phyloP scores from a whole-genome alignment of 2,888 invertebrate species.

The Furcula furcula region DNA sequence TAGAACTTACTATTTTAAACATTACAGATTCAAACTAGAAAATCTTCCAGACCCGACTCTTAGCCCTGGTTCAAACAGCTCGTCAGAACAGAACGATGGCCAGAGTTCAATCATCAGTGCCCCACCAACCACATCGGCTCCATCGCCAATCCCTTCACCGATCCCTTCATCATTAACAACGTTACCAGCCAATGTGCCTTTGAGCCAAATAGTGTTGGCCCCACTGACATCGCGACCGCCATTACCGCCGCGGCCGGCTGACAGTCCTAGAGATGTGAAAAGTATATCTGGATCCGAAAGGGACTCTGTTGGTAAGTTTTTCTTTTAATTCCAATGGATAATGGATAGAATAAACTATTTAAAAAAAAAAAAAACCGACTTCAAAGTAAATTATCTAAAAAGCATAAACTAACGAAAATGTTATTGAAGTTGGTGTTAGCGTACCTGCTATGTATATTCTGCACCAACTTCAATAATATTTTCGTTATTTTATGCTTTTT shows the following conservation, averaged over 20 bases:
- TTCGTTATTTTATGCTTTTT: too few species aligned
- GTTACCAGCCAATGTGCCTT: conserved; percentile 10
- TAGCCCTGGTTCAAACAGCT: conserved; percentile 76
- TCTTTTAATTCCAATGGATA: too few species aligned
- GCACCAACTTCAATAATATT: too few species aligned
- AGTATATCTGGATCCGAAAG: conserved; percentile 51
- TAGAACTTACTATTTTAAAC: too few species aligned
- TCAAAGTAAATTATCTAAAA: too few species aligned
- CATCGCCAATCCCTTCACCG: conserved; percentile 28
- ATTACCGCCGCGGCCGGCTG: conserved; percentile 55
- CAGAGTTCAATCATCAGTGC: conserved; percentile 72
- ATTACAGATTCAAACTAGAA: conserved; percentile 65
- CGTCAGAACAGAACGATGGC: conserved; percentile 72
- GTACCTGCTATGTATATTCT: too few species aligned
- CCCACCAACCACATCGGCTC: conserved; percentile 29
- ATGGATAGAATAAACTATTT: too few species aligned
- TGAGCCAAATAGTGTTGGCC: conserved; percentile 46
- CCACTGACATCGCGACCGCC: conserved; percentile 60
- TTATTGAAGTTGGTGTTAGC: too few species aligned
- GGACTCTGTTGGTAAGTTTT: conserved; percentile 56
- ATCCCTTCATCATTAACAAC: conserved; percentile 26
- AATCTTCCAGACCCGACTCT: conserved; percentile 63
- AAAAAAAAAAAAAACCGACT: too few species aligned
- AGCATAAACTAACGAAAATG: too few species aligned
- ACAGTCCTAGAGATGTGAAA: conserved; percentile 59